A percentile compares a stretch with the other conserved stretches of the same genome.
These are phyloP conservation scores for Acanthaster planci DNA, from an alignment of 35 echinoderm and acorn worm species.

Conservation along the genomic window DNA sequence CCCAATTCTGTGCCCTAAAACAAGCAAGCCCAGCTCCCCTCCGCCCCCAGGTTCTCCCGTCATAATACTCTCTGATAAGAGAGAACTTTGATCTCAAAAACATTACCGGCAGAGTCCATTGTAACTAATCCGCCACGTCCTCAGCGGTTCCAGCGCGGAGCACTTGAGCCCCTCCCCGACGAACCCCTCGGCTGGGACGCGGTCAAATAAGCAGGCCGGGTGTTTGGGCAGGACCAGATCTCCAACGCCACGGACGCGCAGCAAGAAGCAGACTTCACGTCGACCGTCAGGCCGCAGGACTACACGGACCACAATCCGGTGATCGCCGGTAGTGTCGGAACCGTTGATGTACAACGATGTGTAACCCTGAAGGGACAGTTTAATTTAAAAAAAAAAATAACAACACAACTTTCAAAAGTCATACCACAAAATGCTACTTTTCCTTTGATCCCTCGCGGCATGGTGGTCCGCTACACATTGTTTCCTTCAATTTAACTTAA, in stretches of 20 bases:
- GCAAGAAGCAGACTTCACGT: conserved; percentile 35
- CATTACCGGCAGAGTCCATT: conserved; percentile 60
- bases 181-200: neutral
- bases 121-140: conserved; percentile 48
- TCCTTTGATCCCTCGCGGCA: neutral
- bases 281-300: neutral
- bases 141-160: conserved; percentile 49
- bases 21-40: too few relatives aligned
- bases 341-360: conserved; percentile 13
- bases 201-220: conserved; percentile 30
- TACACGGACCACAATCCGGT: neutral
- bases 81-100: neutral
- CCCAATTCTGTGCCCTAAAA: too few relatives aligned
- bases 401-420: too few relatives aligned
- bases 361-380: neutral
- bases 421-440: neutral
- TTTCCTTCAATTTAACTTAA: neutral
- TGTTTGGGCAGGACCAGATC: conserved; percentile 40
- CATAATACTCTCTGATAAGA: neutral
- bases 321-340: neutral
- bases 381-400: neutral
- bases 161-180: conserved; percentile 28
- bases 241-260: conserved; percentile 45
- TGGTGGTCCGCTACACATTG: neutral
- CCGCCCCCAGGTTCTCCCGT: too few relatives aligned